Percentiles rank a stretch among this genome's conserved stretches.
phyloP scores from a whole-genome alignment of 2,797 vertebrate species.

The Cebuella pygmaea region DNA sequence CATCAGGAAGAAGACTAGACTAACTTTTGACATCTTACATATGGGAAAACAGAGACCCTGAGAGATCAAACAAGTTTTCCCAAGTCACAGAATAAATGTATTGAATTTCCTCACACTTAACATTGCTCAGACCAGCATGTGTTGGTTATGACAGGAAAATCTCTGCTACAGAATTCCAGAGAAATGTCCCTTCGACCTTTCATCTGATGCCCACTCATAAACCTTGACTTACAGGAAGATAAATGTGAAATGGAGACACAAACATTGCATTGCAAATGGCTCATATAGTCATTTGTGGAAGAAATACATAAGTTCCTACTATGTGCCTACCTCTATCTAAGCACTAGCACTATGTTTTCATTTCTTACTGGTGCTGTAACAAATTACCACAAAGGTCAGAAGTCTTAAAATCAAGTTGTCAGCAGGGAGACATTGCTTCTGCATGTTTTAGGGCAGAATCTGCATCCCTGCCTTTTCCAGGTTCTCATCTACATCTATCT shows the following conservation, averaged over 20 bases:
- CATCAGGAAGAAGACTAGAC: constrained; percentile 12
- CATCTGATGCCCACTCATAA: background rate
- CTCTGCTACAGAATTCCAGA: background rate
- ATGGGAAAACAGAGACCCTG: background rate
- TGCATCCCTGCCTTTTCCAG: background rate
- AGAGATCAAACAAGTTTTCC: background rate
- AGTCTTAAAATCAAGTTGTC: background rate
- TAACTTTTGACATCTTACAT: background rate
- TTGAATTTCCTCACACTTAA: background rate
- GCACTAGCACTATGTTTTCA: background rate
- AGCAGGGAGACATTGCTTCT: background rate
- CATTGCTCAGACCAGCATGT: too few species aligned
- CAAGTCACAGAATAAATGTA: background rate
- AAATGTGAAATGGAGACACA: background rate
- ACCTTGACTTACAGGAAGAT: background rate
- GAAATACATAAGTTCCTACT: background rate
- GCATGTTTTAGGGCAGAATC: background rate
- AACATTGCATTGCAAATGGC: background rate
- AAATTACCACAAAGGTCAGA: background rate
- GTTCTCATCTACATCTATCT: too few species aligned
- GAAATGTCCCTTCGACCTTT: background rate
- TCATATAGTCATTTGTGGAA: background rate
- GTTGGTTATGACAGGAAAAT: background rate
- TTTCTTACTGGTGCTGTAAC: background rate
- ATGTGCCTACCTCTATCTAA: background rate